Evolutionary conservation across 2,888 invertebrate genomes (phyloP), one percentile per base, ranked within the genome.

Genomic region (Celastrina argiolus): DNA sequence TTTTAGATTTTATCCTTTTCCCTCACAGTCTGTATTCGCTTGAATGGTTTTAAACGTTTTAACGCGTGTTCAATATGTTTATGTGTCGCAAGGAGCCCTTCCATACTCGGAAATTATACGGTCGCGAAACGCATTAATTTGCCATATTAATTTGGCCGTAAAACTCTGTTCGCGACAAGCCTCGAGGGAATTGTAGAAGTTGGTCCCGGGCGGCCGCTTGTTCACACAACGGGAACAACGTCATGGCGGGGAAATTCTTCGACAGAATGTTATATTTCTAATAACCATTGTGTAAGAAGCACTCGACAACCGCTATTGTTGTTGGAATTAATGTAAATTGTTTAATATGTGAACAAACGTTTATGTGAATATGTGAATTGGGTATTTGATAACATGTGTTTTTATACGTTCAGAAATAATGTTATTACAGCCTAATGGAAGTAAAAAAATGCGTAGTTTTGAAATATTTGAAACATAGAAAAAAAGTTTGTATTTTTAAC

Each of bases 71-170:
- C 75, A 76, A 75, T 76, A 76, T 74, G 74, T 70, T 74, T 72
- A 74, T 67, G 72, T 78, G 82, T 85, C 87, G 85, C 88, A 89
- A 88, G 89, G 84, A 88, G 77, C 85, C 83, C 85, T 79, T 78
- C 74, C 76, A 78, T 78, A 85, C 81, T 82, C 79, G 83, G 83
- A 91, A 91, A 92, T 92, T 92, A 91, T 91, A 88, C 92, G 82
- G 84, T 84, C 79, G 77, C 78, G 83, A 78, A 80, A 83, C 87
- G 90, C 91, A 92, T 92, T 92, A 92, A 92, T 92, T 91, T 92
- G 91, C 91, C 87, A 92, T 92, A 92, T 92, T 92, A 92, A 92
- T 91, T 91, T 91, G 84, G 87, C 87, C 85, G 91, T 92, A 92
- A 92, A 92, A 92, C 90, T 91, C 89, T 88, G 91, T 74, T 86